Evolutionary conservation across 1,140 invertebrate genomes (phyloP), one percentile per base, ranked within the genome.

Genomic region (Drosophila novamexicana): DNA sequence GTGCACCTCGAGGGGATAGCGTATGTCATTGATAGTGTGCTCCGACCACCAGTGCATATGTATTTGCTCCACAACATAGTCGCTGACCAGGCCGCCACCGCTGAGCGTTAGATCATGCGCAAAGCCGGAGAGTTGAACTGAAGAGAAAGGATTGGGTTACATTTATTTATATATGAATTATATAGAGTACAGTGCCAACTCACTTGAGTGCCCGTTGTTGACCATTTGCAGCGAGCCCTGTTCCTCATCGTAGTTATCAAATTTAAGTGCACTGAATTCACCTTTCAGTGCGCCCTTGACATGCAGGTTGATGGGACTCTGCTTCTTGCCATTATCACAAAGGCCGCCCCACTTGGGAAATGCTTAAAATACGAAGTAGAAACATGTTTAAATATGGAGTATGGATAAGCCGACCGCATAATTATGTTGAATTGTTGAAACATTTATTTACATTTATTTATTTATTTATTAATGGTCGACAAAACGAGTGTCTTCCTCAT

Each of bases 1-100:
- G 88, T 97, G 96, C 68, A 96, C 77, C 90, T 96, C 95, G 50
- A 95, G 75, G 0, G 94, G 93, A 72, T 93, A 94, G 53, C 94
- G 94, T n/a, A 91, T 77, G n/a, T 80, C 75, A n/a, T 92, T 93
- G 40, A 97, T 93, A 0, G 94, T 95, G 83, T 97, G 96, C 85
- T 97, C 96, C 0, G 96, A 96, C 56, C 94, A 94, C 95, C 96
- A 97, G 81, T 97, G 96, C 77, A 97, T 95, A 81, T 97, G 96
- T 29, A 97, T 93, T 81, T 96, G 95, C 37, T 95, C 93, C 47
- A 96, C 92, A 8, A 93, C 81, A 81, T 95, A 97, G 2, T 93
- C 93, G 3, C 81, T 79, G 7, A 91, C 90, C 10, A 93, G 82
- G 29, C 95, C 86, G n/a, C 93, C 93, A n/a, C 94, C 94, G 16